These are phyloP conservation scores for Nyctalus aviator DNA, from an alignment of 2,797 vertebrate genomes.

Conservation along the genomic window DNA sequence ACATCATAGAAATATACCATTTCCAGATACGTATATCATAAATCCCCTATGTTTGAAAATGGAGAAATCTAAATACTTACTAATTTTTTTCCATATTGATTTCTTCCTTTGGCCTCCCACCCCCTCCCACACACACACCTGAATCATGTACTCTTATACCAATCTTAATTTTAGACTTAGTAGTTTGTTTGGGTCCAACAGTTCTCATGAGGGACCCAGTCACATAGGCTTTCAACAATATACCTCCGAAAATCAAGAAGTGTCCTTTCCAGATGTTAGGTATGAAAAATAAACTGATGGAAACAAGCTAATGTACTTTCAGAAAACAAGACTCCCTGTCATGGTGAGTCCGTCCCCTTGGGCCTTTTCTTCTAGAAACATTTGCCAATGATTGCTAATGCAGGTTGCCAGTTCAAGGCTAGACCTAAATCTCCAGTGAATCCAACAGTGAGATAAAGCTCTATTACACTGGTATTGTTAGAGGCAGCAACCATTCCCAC, in stretches of 20 bases:
- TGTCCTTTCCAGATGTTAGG: slow-evolving; percentile 96
- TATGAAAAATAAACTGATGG: slow-evolving; percentile 96
- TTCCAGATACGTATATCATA: slow-evolving; percentile 96
- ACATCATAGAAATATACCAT: slow-evolving; percentile 96
- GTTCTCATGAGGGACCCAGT: slow-evolving; percentile 97
- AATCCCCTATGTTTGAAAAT: slow-evolving; percentile 97
- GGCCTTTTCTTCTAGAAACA: slow-evolving; percentile 96
- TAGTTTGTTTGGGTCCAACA: slow-evolving; percentile 83
- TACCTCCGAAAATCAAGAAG: slow-evolving; percentile 94
- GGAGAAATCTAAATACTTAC: slow-evolving; percentile 94
- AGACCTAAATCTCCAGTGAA: slow-evolving; percentile 96
- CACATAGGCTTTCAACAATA: slow-evolving; percentile 96
- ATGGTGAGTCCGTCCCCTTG: slow-evolving; percentile 97
- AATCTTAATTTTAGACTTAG: slow-evolving; percentile 85
- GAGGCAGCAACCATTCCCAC: slow-evolving; percentile 95
- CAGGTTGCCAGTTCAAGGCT: slow-evolving; percentile 97
- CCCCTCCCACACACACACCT: background rate
- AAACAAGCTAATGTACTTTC: slow-evolving; percentile 95
- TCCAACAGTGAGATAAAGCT: slow-evolving; percentile 96
- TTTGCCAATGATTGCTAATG: slow-evolving; percentile 96
- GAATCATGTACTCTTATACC: slow-evolving; percentile 78
- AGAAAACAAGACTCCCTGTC: slow-evolving; percentile 97
- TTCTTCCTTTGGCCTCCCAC: slow-evolving; percentile 83
- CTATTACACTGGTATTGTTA: slow-evolving; percentile 92
- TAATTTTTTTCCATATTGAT: slow-evolving; percentile 87